Evolutionary conservation across 1,140 invertebrate species (phyloP).

Genomic region (Mycetomoellerius zeteki): DNA sequence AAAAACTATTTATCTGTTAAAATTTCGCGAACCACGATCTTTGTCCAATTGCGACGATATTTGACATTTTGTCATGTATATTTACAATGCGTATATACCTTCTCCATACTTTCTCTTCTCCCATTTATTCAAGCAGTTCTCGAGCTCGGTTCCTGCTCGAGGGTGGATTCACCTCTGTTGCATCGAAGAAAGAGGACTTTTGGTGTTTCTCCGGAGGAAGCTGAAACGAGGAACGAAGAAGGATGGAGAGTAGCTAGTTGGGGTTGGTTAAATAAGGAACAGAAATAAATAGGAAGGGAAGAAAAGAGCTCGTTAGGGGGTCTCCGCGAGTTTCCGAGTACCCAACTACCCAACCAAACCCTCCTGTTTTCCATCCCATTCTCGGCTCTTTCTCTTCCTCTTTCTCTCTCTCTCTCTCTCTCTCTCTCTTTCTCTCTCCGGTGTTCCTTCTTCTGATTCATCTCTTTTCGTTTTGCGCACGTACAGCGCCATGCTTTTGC

Average conservation of each 20-base stretch:
- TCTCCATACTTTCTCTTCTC: constrained; percentile 33
- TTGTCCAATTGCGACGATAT: constrained; percentile 82
- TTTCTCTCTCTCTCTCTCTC: neutral
- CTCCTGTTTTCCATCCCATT: constrained; percentile 74
- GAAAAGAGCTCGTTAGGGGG: constrained; percentile 86
- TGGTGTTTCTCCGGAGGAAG: constrained; percentile 72
- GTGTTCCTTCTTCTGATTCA: constrained; percentile 37
- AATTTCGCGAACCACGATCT: constrained; percentile 46
- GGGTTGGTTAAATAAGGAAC: constrained; percentile 86
- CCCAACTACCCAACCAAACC: constrained; percentile 82
- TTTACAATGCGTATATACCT: constrained; percentile 19
- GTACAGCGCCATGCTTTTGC: constrained; percentile 51
- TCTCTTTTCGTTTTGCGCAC: constrained; percentile 45
- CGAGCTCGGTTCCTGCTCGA: constrained; percentile 59
- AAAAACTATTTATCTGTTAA: neutral
- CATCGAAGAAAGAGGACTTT: constrained; percentile 78
- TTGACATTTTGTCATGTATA: constrained; percentile 60
- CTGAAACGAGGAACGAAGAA: constrained; percentile 58
- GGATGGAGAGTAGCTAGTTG: constrained; percentile 71
- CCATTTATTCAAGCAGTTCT: constrained; percentile 77
- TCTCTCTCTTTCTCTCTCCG: neutral
- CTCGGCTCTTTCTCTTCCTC: neutral
- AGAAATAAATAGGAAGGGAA: constrained; percentile 87
- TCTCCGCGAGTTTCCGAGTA: constrained; percentile 85
- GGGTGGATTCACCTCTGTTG: constrained; percentile 74